Conservation (phyloP, 1,140 invertebrate species). For the Dendroctonus valens region DNA sequence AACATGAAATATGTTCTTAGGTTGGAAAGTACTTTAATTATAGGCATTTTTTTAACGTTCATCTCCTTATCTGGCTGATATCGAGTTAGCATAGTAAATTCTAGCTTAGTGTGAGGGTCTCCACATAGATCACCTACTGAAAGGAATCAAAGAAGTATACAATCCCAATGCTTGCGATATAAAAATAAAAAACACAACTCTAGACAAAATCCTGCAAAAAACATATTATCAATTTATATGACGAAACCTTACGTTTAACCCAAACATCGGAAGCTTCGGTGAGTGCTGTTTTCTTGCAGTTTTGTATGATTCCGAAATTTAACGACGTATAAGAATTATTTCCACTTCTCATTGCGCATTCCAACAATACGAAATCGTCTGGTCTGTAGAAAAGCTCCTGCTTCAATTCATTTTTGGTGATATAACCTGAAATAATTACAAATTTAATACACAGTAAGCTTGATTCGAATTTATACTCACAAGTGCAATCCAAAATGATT, state of each 20-base stretch:
- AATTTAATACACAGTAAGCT: neutral
- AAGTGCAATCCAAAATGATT: constrained; percentile 20
- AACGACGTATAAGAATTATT: constrained; percentile 2
- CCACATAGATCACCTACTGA: constrained; percentile 17
- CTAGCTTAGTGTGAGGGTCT: constrained; percentile 13
- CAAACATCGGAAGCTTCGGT: constrained; percentile 3
- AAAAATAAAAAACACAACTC: neutral
- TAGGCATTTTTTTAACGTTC: constrained; percentile 7
- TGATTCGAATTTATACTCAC: constrained; percentile 14
- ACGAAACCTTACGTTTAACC: constrained; percentile 16
- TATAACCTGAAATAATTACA: constrained; percentile 20
- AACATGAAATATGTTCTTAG: constrained; percentile 41
- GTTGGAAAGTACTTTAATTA: constrained; percentile 26
- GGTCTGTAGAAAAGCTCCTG: constrained; percentile 8
- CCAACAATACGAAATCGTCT: constrained; percentile 29
- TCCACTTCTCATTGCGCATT: constrained; percentile 8
- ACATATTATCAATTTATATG: neutral
- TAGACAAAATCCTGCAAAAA: neutral
- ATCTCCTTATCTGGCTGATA: constrained; percentile 4
- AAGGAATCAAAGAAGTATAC: constrained; percentile 7
- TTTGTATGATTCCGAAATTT: constrained; percentile 25
- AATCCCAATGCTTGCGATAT: neutral
- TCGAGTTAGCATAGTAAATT: constrained; percentile 21
- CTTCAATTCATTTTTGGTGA: constrained; percentile 9
- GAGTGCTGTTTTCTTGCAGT: constrained; percentile 6